Base-by-base conservation (phyloP, 2,888 invertebrate genomes). In the Drosophila melanocephala region DNA sequence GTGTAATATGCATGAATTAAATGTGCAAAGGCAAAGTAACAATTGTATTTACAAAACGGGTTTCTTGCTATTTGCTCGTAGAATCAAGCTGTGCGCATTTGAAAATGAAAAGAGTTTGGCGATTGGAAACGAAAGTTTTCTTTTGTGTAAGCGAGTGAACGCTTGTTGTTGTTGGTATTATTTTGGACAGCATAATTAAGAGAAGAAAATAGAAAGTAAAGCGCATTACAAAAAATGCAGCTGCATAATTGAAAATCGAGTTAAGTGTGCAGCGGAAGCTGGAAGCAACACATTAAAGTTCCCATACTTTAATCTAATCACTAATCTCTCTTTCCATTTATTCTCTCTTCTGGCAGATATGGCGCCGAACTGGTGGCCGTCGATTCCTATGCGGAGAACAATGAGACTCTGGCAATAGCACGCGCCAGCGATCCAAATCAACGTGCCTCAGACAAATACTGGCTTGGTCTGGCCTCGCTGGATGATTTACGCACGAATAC, bases 301-400 rank as follows among this genome's bases (percentile, higher is more conserved):
- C 57, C 37, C 44, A 72, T 28, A 39, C 33, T 39, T 28, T 22
- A 69, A 52, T 52, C 55, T 70, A 84, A 84, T 81, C 56, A 71
- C 26, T 53, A n/a, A 76, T 62, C 32, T 62, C 39, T 50, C 16
- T 33, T 22, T 44, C 9, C 47, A 47, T 47, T 47, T 47, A 28
- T 9, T 55, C 47, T 47, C 19, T n/a, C 22, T 19, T 26, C 35
- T 64, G 81, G 1, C 93, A 98, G 99, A 94, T 99, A 99, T 94
- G 99, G 99, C 91, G 98, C 98, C 94, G 98, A 98, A 92, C 94
- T 99, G 88, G 97, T 98, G 95, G 96, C 97, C 73, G 96, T 99
- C 84, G 98, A 98, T 93, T 97, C 96, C 51, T 98, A 97, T 94
- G 95, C 95, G 79, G 98, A 99, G 95, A 99, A 99, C 94, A 98